A percentile compares a stretch with the other conserved stretches of the same genome.
Evolutionary conservation across 2,113 vertebrate species (phyloP).

Genomic region (Indicator maculatus): DNA sequence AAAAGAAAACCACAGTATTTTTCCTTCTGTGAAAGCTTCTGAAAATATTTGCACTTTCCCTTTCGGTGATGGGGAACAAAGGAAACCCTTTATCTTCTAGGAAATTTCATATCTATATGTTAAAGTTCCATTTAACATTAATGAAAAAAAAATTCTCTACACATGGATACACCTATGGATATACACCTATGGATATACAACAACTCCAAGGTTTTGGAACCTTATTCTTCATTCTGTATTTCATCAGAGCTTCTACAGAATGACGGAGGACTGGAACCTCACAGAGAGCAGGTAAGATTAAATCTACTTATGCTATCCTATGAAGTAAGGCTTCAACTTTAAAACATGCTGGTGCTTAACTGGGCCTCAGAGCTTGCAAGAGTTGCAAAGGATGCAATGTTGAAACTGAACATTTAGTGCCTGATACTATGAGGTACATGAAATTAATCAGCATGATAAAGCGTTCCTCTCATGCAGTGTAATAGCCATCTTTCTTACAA

Average conservation of each 20-base stretch:
- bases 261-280: not conserved
- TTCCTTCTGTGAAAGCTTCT: not conserved
- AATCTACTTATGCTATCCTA: not conserved
- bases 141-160: not conserved
- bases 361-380: not conserved
- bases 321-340: not conserved
- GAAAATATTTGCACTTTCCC: not conserved
- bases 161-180: not conserved
- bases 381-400: not conserved
- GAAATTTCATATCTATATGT: not conserved
- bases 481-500: not conserved
- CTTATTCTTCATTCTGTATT: not conserved
- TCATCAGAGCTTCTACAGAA: not conserved
- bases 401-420: not conserved
- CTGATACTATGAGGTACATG: not conserved
- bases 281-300: not conserved
- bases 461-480: constrained; percentile 9
- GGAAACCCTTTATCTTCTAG: not conserved
- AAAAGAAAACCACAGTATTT: not conserved
- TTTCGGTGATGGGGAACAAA: not conserved
- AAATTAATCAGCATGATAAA: constrained; percentile 60
- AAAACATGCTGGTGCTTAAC: not conserved
- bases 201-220: not conserved
- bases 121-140: not conserved
- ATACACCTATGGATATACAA: not conserved